Conservation (phyloP, 2,113 vertebrate species). For the Atrichornis clamosus region DNA sequence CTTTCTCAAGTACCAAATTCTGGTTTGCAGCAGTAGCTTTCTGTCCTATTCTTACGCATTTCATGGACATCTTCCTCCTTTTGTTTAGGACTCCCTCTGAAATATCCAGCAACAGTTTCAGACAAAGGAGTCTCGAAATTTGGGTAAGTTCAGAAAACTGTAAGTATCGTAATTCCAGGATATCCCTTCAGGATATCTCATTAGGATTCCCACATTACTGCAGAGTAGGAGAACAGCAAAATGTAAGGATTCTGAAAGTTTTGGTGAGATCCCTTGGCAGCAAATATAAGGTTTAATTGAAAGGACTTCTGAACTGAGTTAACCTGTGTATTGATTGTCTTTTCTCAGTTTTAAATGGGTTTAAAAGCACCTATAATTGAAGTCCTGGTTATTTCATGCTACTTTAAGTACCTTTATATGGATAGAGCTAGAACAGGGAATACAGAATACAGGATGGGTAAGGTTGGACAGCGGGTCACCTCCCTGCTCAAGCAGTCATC, state of each 20-base stretch:
- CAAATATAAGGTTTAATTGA: not conserved
- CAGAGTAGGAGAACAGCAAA: not conserved
- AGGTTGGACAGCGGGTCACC: not conserved
- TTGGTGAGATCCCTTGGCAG: not conserved
- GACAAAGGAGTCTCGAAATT: not conserved
- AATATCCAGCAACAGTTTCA: not conserved
- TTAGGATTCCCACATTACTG: not conserved
- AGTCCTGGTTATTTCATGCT: not conserved
- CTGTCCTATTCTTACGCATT: not conserved
- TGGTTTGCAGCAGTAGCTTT: not conserved
- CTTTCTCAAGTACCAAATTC: not conserved
- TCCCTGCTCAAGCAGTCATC: not conserved
- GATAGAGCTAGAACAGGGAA: not conserved
- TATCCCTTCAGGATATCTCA: not conserved
- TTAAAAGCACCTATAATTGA: not conserved
- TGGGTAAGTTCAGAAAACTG: not conserved
- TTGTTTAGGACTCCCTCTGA: not conserved
- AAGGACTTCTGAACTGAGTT: not conserved
- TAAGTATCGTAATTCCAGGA: not conserved
- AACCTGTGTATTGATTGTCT: not conserved
- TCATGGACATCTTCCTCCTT: not conserved
- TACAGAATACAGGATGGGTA: not conserved
- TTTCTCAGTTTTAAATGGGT: not conserved
- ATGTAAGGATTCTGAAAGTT: not conserved
- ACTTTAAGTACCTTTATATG: not conserved